A percentile compares a stretch with the other conserved stretches of the same genome.
Evolutionary conservation across 2,113 vertebrate species (phyloP).

Genomic region (Campylorhamphus procurvoides): DNA sequence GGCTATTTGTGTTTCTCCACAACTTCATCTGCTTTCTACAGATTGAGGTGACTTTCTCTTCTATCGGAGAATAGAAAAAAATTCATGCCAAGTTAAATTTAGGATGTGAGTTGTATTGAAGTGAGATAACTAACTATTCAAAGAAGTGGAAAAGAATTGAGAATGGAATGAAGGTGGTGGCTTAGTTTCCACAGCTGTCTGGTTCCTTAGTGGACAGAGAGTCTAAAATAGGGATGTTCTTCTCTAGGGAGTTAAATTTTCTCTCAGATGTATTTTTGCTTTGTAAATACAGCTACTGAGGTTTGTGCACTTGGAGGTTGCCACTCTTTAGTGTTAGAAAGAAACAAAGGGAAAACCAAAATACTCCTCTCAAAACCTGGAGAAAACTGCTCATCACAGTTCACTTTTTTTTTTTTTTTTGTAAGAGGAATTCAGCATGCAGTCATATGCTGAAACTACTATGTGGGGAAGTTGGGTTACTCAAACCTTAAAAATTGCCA

Average conservation of each 20-base stretch:
- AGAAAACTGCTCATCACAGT: not conserved
- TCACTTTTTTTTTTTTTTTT: not conserved
- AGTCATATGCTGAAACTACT: not conserved
- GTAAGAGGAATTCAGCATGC: not conserved
- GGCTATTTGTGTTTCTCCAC: not conserved
- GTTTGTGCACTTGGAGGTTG: not conserved
- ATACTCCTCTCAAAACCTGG: not conserved
- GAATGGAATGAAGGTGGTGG: not conserved
- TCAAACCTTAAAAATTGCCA: not conserved
- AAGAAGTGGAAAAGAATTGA: not conserved
- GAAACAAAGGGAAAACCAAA: constrained; percentile 2
- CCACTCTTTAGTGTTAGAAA: not conserved
- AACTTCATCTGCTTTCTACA: not conserved
- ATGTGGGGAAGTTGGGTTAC: not conserved
- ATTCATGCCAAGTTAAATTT: not conserved
- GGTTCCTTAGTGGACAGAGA: not conserved
- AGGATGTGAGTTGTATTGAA: not conserved
- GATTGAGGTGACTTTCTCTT: constrained; percentile 3
- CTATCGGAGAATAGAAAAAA: not conserved
- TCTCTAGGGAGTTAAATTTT: not conserved
- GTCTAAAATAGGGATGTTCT: constrained; percentile 2
- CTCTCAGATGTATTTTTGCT: constrained; percentile 4
- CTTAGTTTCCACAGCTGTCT: constrained; percentile 36
- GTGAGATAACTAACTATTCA: not conserved
- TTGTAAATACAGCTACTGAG: not conserved